Evolutionary conservation across 2,888 invertebrate genomes (phyloP).

Genomic region (Diarsia mendica): DNA sequence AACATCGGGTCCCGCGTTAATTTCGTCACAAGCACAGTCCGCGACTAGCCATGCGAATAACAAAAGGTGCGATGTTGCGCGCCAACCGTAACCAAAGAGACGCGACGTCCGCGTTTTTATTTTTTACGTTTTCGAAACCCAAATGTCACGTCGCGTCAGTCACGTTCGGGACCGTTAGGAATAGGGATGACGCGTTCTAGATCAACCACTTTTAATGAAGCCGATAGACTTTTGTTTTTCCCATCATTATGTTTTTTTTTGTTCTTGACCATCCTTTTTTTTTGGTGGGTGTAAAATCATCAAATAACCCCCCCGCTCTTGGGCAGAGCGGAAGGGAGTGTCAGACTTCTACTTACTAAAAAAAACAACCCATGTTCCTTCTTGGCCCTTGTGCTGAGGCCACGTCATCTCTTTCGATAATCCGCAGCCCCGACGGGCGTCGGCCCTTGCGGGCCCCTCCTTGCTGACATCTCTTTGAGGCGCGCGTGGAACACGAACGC

Average conservation of each 20-base stretch:
- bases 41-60: conserved; percentile 57
- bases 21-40: conserved; percentile 60
- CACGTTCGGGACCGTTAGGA: conserved; percentile 63
- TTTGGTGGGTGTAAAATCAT: too few relatives aligned
- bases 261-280: background rate
- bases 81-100: conserved; percentile 60
- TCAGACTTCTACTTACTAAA: too few relatives aligned
- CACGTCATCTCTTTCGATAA: too few relatives aligned
- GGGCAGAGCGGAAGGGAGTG: too few relatives aligned
- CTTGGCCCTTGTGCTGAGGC: too few relatives aligned
- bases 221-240: background rate
- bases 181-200: conserved; percentile 38
- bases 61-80: conserved; percentile 61
- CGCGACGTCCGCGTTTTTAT: conserved; percentile 53
- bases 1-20: conserved; percentile 33
- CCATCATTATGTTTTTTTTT: background rate
- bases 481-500: too few relatives aligned
- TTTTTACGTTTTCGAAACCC: conserved; percentile 52
- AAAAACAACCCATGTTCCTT: too few relatives aligned
- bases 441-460: too few relatives aligned
- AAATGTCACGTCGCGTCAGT: conserved; percentile 60
- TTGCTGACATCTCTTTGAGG: too few relatives aligned
- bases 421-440: too few relatives aligned
- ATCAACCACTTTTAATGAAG: background rate
- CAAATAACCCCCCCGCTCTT: too few relatives aligned